phyloP scores from a whole-genome alignment of 2,888 invertebrate genomes.

The Tetrapedia diversipes region DNA sequence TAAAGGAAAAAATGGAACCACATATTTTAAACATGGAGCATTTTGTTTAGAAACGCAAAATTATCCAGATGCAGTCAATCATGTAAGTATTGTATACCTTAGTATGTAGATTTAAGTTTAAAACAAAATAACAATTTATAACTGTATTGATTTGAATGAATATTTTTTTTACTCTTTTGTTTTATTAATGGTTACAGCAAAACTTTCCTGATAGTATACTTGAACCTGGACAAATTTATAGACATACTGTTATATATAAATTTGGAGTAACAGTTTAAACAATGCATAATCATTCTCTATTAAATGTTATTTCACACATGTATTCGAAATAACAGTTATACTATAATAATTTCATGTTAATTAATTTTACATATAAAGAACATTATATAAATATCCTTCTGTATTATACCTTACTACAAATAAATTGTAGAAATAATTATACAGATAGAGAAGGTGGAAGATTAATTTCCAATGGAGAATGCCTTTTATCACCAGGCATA shows the following conservation, averaged over 20 bases:
- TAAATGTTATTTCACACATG: not conserved
- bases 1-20: constrained; percentile 88
- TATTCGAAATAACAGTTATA: not conserved
- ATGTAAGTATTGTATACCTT: constrained; percentile 84
- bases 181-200: constrained; percentile 83
- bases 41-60: constrained; percentile 96
- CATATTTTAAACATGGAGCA: constrained; percentile 90
- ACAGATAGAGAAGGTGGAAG: constrained; percentile 79
- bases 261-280: constrained; percentile 84
- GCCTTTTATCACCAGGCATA: constrained; percentile 64
- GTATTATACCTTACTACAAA: not conserved
- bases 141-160: constrained; percentile 32
- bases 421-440: constrained; percentile 14
- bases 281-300: not conserved
- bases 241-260: constrained; percentile 89
- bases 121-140: not conserved
- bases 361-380: not conserved
- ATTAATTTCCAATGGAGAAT: constrained; percentile 80
- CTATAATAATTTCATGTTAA: not conserved
- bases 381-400: not conserved
- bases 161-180: too few species aligned
- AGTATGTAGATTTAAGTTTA: not conserved
- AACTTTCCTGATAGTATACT: constrained; percentile 90
- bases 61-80: constrained; percentile 95
- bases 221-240: constrained; percentile 89